phyloP scores from a whole-genome alignment of 1,140 invertebrate species.

The Drosophila teissieri region DNA sequence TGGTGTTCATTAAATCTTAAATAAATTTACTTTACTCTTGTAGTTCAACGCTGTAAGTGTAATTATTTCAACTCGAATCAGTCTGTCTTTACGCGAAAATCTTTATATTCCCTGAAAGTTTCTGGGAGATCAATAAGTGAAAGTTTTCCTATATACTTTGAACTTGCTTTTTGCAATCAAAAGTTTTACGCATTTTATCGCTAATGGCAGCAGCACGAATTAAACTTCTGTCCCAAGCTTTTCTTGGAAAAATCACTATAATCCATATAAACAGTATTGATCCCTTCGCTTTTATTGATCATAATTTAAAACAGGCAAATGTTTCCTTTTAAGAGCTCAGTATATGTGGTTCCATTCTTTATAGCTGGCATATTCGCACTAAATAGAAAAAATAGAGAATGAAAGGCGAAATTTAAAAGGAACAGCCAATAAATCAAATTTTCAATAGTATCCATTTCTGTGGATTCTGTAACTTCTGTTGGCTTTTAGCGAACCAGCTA shows the following conservation, averaged over 20 bases:
- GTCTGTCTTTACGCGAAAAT: not conserved
- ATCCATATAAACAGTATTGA: too few relatives aligned
- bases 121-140: not conserved
- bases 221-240: not conserved
- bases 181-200: too few relatives aligned
- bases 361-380: not conserved
- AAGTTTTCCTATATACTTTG: not conserved
- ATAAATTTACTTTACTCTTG: not conserved
- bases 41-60: not conserved
- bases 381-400: not conserved
- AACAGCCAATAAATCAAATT: not conserved
- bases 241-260: too few relatives aligned
- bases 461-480: constrained; percentile 6
- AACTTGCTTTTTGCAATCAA: too few relatives aligned
- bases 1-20: not conserved
- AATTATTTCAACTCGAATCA: not conserved
- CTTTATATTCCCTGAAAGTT: not conserved
- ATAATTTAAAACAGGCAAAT: not conserved
- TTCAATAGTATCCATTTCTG: constrained; percentile 5
- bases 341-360: too few relatives aligned
- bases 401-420: not conserved
- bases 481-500: constrained; percentile 10
- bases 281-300: not conserved
- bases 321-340: not conserved
- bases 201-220: too few relatives aligned